Evolutionary conservation across 1,140 invertebrate species (phyloP), one percentile per base, ranked within the genome.

Genomic region (Anagrus nilaparvatae): DNA sequence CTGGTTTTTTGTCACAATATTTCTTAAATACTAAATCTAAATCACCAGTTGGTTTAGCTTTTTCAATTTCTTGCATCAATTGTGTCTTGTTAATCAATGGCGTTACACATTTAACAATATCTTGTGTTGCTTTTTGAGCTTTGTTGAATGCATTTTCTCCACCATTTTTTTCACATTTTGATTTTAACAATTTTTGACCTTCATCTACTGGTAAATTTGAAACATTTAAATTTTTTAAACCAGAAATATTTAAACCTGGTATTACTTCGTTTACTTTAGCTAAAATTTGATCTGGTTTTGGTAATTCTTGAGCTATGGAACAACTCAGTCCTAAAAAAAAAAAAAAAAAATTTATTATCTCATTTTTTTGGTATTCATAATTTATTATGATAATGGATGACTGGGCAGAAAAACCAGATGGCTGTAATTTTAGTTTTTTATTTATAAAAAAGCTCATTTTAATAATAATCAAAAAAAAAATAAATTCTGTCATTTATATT

Each of bases 21-120:
- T 79, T 81, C 47, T 61, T 70, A 46, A 82, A 82, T 0, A 82
- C 78, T 2, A 65, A 66, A 48, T 82, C 80, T 48, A 82, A 51
- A 24, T 77, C 72, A 3, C 76, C 76, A 4, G 54, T 65, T 0
- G 73, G 72, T 43, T 71, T 74, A 0, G 78, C 74, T 10, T 49
- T 46, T 4, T 79, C 73, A 48, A 83, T 72, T 50, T 82, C 79
- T 3, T 63, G 49, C 40, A 76, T 65, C 2, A 82, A 40, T 3
- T 57, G 48, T 0, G 65, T 71, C 1, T 70, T 18, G 49, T 79
- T 72, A 0, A 76, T 53, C 13, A 78, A 45, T 0, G 41, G 47
- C n/a, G 54, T 54, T 1, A 75, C n/a, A 46, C 76, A 79, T 10
- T 56, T 33, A 14, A 54, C 34, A 10, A 71, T 21, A 0, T 65